Percentiles rank a stretch among this genome's conserved stretches.
These are phyloP conservation scores for Synanthedon myopaeformis DNA, from an alignment of 2,888 invertebrate genomes.

Conservation along the genomic window DNA sequence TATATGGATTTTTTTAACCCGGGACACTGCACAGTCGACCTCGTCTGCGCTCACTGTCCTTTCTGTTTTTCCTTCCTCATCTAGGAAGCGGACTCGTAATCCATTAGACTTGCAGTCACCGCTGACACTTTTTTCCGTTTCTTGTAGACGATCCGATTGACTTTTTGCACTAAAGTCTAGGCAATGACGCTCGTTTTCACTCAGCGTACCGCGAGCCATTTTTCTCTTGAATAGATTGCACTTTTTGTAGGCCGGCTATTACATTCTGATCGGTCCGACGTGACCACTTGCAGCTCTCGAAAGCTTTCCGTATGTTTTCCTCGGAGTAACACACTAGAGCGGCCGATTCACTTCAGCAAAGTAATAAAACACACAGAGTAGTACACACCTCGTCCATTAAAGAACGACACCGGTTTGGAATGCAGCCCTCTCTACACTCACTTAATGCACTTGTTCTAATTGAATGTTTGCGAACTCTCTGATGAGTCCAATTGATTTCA, in stretches of 20 bases:
- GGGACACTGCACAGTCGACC: constrained; percentile 52
- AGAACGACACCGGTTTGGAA: constrained; percentile 67
- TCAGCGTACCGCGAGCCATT: constrained; percentile 60
- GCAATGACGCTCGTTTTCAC: constrained; percentile 59
- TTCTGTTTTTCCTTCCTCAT: constrained; percentile 63
- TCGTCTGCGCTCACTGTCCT: constrained; percentile 59
- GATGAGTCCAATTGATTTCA: constrained; percentile 20
- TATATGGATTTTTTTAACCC: constrained; percentile 62
- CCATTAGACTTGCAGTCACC: constrained; percentile 43
- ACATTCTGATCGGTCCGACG: constrained; percentile 27
- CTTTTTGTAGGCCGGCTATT: constrained; percentile 20
- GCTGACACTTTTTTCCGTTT: constrained; percentile 37
- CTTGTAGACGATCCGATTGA: constrained; percentile 45
- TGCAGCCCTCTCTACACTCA: constrained; percentile 59
- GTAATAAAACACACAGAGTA: constrained; percentile 51
- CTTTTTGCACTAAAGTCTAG: constrained; percentile 47
- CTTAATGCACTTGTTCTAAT: constrained; percentile 50
- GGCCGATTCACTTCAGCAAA: constrained; percentile 35
- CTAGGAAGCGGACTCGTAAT: constrained; percentile 57
- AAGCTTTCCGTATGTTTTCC: constrained; percentile 20
- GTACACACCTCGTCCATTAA: constrained; percentile 62
- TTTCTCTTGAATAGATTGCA: constrained; percentile 15
- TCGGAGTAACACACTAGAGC: constrained; percentile 17
- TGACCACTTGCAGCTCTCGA: constrained; percentile 9
- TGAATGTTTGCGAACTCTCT: constrained; percentile 22